Evolutionary conservation across 2,113 vertebrate genomes (phyloP).

Genomic region (Ochotona curzoniae): DNA sequence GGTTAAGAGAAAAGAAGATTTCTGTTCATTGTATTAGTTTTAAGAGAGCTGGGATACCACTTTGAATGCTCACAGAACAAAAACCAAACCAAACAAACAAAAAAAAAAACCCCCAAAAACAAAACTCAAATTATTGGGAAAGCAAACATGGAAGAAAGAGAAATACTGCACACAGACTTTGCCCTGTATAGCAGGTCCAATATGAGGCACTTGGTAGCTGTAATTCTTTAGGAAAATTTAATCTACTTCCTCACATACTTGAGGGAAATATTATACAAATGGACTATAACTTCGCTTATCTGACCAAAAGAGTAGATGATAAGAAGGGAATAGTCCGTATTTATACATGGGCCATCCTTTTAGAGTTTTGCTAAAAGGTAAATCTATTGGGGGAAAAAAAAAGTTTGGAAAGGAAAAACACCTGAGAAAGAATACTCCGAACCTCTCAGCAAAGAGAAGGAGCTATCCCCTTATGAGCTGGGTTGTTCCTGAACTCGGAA

Average conservation of each 20-base stretch:
- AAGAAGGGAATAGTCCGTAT: neutral
- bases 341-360: conserved; percentile 34
- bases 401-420: conserved; percentile 31
- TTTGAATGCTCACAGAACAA: neutral
- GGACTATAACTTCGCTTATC: conserved; percentile 11
- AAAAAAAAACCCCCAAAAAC: too few species aligned
- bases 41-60: neutral
- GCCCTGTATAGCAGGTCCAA: neutral
- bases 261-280: conserved; percentile 35
- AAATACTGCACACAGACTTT: conserved; percentile 2
- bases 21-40: conserved; percentile 14
- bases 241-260: conserved; percentile 8
- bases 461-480: neutral
- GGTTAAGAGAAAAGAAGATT: conserved; percentile 17
- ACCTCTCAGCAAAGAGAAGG: neutral
- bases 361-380: conserved; percentile 39
- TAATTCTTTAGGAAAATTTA: conserved; percentile 54
- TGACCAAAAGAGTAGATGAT: conserved; percentile 36
- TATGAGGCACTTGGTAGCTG: neutral
- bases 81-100: too few species aligned
- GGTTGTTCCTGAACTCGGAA: neutral
- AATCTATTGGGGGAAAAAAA: conserved; percentile 33
- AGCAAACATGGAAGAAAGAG: neutral
- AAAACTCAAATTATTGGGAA: conserved; percentile 5
- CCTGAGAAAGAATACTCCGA: neutral